Evolutionary conservation across 2,797 vertebrate species (phyloP), one percentile per base, ranked within the genome.

Genomic region (Pampus argenteus): DNA sequence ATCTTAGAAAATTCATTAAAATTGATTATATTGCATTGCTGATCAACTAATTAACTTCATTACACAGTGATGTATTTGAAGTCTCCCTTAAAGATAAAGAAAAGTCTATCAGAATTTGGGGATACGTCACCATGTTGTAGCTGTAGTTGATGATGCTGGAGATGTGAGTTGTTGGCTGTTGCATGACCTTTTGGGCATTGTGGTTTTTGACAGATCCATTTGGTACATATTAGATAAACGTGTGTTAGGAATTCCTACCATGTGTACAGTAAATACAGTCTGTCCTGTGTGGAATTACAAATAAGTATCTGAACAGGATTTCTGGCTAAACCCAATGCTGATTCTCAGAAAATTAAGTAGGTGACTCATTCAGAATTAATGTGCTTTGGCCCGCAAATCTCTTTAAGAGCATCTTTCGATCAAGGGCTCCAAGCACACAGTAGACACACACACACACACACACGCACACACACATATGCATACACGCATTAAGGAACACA

Each of bases 401-500:
- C 52, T 50, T 51, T 80, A 78, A 80, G 84, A 83, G 44, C 54
- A 68, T 48, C 45, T 64, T 73, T 76, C 25, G 34, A 59, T 62
- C 48, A 47, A 63, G 57, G 65, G 66, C 70, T 69, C 58, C 2
- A 29, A 83, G 60, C 52, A 29, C 72, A 36, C 44, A 49, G n/a
- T 31, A 61, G 57, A 56, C 23, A 31, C 45, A 72, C 61, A 60
- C 66, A 64, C 44, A 67, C 36, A 72, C 28, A 67, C 51, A 76
- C 48, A 64, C 71, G 71, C 54, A 56, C 70, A 66, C 62, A 57
- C 29, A 72, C 9, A 54, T 11, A 78, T 9, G 29, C 66, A 82
- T 54, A 80, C 75, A 86, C 83, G 66, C 81, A 87, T 88, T 80
- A 79, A 79, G 78, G 83, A 81, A 86, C 80, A 68, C 81, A 82